Percentiles rank a stretch among this genome's conserved stretches.
phyloP scores from a whole-genome alignment of 1,140 invertebrate genomes.

The Trichomalopsis sarcophagae region DNA sequence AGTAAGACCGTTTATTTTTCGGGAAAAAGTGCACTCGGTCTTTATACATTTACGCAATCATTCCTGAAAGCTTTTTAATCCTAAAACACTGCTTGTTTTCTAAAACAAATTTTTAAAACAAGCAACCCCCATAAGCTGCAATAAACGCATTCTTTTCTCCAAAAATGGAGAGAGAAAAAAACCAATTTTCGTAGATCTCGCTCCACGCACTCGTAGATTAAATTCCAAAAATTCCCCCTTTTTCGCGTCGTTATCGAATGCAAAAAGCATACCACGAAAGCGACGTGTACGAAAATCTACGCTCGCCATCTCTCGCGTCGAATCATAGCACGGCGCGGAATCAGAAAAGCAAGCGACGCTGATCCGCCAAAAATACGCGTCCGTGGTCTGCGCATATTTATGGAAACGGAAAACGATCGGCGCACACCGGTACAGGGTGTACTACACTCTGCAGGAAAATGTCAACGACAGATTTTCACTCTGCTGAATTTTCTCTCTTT shows the following conservation, averaged over 20 bases:
- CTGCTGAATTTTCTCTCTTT: slow-evolving; percentile 19
- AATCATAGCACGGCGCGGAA: neutral
- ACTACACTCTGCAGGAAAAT: neutral
- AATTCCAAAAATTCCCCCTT: neutral
- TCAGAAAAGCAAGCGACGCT: neutral
- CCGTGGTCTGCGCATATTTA: slow-evolving; percentile 29
- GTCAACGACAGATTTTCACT: slow-evolving; percentile 42
- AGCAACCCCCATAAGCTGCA: too few relatives aligned
- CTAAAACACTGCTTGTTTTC: too few relatives aligned
- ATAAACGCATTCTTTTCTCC: too few relatives aligned
- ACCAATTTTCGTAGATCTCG: neutral
- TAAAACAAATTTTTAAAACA: too few relatives aligned
- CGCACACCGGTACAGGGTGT: neutral
- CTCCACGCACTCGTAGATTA: neutral
- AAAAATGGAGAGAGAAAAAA: too few relatives aligned
- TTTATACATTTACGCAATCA: too few relatives aligned
- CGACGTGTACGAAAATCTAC: neutral
- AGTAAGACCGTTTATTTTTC: too few relatives aligned
- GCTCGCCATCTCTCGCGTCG: neutral
- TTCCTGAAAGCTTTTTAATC: too few relatives aligned
- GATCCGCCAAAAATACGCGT: slow-evolving; percentile 30
- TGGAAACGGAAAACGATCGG: slow-evolving; percentile 46
- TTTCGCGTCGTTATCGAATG: too few relatives aligned
- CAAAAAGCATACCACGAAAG: too few relatives aligned
- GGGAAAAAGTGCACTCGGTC: too few relatives aligned